Conservation (phyloP, 2,888 invertebrate genomes). For the Taenaris catops region DNA sequence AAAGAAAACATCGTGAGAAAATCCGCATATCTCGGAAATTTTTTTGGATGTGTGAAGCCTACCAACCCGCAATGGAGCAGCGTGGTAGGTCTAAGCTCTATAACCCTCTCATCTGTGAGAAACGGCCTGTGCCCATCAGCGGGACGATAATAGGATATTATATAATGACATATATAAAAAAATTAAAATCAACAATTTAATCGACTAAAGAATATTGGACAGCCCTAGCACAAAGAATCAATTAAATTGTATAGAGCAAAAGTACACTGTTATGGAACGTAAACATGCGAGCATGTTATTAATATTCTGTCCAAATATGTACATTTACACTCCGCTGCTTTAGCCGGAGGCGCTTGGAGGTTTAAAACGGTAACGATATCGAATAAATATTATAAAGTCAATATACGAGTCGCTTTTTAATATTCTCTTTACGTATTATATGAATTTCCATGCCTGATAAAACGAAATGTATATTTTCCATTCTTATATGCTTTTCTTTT, state of each 20-base stretch:
- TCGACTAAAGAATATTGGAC: neutral
- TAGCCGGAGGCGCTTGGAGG: conserved; percentile 7
- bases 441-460: conserved; percentile 1
- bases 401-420: conserved; percentile 10
- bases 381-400: conserved; percentile 13
- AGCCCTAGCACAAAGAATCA: neutral
- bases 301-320: conserved; percentile 18
- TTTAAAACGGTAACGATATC: conserved; percentile 14
- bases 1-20: too few species aligned
- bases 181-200: too few species aligned
- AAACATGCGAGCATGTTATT: conserved; percentile 16
- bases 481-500: neutral
- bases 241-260: neutral
- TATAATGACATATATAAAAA: too few species aligned
- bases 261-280: conserved; percentile 8
- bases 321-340: conserved; percentile 17
- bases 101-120: too few species aligned
- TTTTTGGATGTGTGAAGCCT: too few species aligned
- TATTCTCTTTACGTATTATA: conserved; percentile 10
- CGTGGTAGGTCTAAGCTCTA: too few species aligned
- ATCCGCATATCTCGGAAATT: too few species aligned
- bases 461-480: conserved; percentile 2
- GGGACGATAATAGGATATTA: too few species aligned
- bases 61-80: too few species aligned
- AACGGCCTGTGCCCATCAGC: too few species aligned